Base-by-base conservation (phyloP, 2,888 invertebrate genomes). In the Blomia tropicalis region DNA sequence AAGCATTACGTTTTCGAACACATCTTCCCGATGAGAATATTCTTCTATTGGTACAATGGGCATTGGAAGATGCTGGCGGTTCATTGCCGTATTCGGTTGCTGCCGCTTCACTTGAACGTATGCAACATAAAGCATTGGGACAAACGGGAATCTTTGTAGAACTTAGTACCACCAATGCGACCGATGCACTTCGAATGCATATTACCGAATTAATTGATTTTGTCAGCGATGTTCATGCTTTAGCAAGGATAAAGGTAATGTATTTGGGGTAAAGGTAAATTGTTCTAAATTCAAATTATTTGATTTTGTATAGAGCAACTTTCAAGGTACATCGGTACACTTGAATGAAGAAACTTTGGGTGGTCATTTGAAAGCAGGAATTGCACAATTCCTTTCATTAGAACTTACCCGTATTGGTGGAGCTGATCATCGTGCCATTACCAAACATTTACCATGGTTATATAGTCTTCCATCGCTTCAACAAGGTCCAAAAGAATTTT, bases 291-390 rank as follows among this genome's bases (percentile, higher is more conserved):
- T 44, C 23, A 1, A 58, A 61, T 30, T 60, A 31, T 60, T 27
- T 64, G 65, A 41, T 63, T 58, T 53, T 54, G 72, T 73, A 65
- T 68, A 83, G 82, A 83, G 81, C 70, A 83, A 82, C 70, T 80
- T 79, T 31, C 63, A 62, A 23, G 73, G 72, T 22, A 67, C 65
- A 56, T 65, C 65, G 19, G 65, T 66, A 71, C 85, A 88, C 63
- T 76, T 91, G 64, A 89, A 92, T 73, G 93, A 95, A 74, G 95
- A 96, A 74, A 93, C 95, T 0, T 77, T 99, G 29, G 96, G 96
- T 1, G 93, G 93, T 1, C 87, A 91, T 58, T 80, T 99, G 60
- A 98, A 98, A 76, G 91, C 93, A 44, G 92, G 90, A 27, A 82
- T 96, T 53, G 90, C 95, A 0, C 78, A 80, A 71, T 77, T 73